Evolutionary conservation across 2,113 vertebrate genomes (phyloP).

Genomic region (Leucopsar rothschildi): DNA sequence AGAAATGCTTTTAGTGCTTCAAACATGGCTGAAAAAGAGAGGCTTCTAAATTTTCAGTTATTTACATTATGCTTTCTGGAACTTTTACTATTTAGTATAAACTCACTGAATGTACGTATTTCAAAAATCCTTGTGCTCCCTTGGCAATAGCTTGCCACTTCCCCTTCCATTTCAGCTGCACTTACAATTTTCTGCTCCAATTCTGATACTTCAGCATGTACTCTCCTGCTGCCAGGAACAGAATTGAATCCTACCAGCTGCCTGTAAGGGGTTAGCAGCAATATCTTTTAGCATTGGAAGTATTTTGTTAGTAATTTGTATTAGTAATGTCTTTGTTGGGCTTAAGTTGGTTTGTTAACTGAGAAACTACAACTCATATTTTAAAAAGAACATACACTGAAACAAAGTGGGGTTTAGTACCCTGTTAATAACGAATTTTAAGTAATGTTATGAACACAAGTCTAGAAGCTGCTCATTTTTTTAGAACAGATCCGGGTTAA

Average conservation of each 20-base stretch:
- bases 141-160: constrained; percentile 35
- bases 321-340: neutral
- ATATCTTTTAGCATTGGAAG: neutral
- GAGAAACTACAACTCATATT: neutral
- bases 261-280: constrained; percentile 15
- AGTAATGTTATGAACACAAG: neutral
- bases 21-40: neutral
- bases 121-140: constrained; percentile 40
- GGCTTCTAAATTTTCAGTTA: neutral
- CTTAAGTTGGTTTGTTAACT: neutral
- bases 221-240: constrained; percentile 51
- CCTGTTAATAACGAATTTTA: neutral
- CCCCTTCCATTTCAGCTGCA: constrained; percentile 50
- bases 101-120: constrained; percentile 3
- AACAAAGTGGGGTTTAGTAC: neutral
- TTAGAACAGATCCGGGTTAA: neutral
- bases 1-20: neutral
- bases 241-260: constrained; percentile 49
- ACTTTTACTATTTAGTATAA: constrained; percentile 22
- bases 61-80: neutral
- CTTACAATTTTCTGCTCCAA: constrained; percentile 64
- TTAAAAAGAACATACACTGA: neutral
- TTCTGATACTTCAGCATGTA: constrained; percentile 54
- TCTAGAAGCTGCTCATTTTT: neutral
- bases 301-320: neutral